A percentile compares a stretch with the other conserved stretches of the same genome.
Conservation (phyloP, 1,140 invertebrate species). For the Aphidius ervi region DNA sequence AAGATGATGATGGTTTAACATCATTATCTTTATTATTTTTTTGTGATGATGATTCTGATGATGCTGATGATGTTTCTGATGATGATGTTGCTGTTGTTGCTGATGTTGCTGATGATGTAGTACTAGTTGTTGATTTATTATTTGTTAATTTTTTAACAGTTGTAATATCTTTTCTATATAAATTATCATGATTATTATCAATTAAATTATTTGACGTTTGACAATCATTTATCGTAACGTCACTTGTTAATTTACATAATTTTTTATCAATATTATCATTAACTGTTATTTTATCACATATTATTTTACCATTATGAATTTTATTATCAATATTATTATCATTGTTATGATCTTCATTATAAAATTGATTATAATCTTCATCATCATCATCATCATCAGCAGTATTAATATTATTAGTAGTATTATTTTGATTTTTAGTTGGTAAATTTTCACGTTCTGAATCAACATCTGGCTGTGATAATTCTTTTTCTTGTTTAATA, state of each 20-base stretch:
- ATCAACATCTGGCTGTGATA: constrained; percentile 16
- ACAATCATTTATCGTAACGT: not conserved
- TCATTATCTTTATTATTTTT: not conserved
- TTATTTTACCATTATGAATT: constrained; percentile 21
- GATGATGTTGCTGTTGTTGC: constrained; percentile 21
- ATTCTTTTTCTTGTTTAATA: constrained; percentile 23
- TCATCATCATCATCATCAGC: constrained; percentile 21
- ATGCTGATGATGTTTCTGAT: constrained; percentile 17
- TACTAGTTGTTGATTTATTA: constrained; percentile 20
- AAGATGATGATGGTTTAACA: constrained; percentile 13
- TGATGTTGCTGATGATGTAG: constrained; percentile 25
- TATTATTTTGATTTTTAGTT: constrained; percentile 17
- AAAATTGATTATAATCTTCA: constrained; percentile 8
- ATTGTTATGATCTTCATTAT: constrained; percentile 16
- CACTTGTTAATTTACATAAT: not conserved
- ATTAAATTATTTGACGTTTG: constrained; percentile 13
- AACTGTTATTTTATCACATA: constrained; percentile 18
- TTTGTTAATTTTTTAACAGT: constrained; percentile 16
- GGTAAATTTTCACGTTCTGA: constrained; percentile 20
- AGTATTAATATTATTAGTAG: not conserved
- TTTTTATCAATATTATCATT: not conserved
- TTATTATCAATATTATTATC: constrained; percentile 12
- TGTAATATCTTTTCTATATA: constrained; percentile 27
- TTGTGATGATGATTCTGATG: not conserved
- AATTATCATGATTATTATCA: constrained; percentile 36